Conservation (phyloP, 2,113 vertebrate species). For the Bujurquina vittata region DNA sequence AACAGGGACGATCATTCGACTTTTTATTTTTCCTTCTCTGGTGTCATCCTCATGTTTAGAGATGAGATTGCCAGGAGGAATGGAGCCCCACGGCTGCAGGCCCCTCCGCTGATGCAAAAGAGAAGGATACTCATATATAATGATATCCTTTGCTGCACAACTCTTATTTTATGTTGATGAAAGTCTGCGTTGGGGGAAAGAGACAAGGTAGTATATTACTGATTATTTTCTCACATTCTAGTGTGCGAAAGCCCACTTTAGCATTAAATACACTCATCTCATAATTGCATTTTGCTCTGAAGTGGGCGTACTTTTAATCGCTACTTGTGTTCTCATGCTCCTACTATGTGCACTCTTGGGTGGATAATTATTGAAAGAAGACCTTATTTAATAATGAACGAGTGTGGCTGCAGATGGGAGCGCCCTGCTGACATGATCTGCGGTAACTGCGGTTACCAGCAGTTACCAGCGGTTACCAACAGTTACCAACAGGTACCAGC, state of each 20-base stretch:
- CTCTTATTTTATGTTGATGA: slow-evolving; percentile 13
- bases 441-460: neutral
- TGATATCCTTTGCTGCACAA: slow-evolving; percentile 42
- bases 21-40: slow-evolving; percentile 29
- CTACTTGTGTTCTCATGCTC: neutral
- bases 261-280: neutral
- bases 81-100: slow-evolving; percentile 43
- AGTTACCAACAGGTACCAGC: too few species aligned
- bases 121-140: slow-evolving; percentile 34
- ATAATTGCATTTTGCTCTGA: slow-evolving; percentile 2
- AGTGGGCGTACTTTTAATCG: neutral
- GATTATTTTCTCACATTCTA: neutral
- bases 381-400: slow-evolving; percentile 44
- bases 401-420: slow-evolving; percentile 35
- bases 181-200: neutral
- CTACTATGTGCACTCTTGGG: neutral
- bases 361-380: slow-evolving; percentile 16
- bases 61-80: slow-evolving; percentile 65
- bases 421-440: slow-evolving; percentile 30
- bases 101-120: slow-evolving; percentile 22
- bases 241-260: neutral
- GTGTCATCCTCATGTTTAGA: slow-evolving; percentile 67
- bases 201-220: neutral
- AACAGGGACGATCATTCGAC: slow-evolving; percentile 50
- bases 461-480: too few species aligned